phyloP scores from a whole-genome alignment of 1,140 invertebrate genomes.

The Drosophila arawakana region DNA sequence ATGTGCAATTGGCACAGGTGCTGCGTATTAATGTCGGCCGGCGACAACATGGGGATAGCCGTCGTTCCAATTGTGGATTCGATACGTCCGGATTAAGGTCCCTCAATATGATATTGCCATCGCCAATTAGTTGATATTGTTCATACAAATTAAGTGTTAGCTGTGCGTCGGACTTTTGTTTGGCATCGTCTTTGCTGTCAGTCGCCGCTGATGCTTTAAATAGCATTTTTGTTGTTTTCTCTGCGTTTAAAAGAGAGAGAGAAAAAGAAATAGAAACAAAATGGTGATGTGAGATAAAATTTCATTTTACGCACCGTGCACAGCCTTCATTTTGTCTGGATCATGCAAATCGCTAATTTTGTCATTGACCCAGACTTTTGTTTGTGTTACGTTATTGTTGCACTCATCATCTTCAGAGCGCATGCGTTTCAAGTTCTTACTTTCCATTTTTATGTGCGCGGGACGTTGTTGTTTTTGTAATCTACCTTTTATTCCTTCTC shows the following conservation, averaged over 20 bases:
- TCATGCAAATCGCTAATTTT: constrained; percentile 60
- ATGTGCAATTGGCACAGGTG: constrained; percentile 61
- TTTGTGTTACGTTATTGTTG: constrained; percentile 61
- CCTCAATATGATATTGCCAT: constrained; percentile 54
- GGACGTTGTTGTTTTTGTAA: background rate
- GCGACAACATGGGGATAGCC: constrained; percentile 58
- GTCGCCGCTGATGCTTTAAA: constrained; percentile 53
- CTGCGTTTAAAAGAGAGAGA: constrained; percentile 27
- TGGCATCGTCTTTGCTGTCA: constrained; percentile 1
- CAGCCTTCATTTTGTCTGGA: constrained; percentile 62
- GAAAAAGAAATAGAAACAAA: background rate
- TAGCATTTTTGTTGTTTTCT: constrained; percentile 67
- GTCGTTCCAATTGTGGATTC: constrained; percentile 51
- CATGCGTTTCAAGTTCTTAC: constrained; percentile 48
- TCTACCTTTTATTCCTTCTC: background rate
- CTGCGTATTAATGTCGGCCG: constrained; percentile 56
- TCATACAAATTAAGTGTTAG: constrained; percentile 13
- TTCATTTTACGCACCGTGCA: constrained; percentile 59
- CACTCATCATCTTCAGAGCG: constrained; percentile 63
- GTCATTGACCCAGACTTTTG: constrained; percentile 65
- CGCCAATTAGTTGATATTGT: constrained; percentile 52
- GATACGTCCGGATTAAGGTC: constrained; percentile 44
- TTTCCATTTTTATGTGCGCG: constrained; percentile 46
- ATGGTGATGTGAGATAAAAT: too few species aligned
- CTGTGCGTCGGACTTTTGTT: background rate